These are phyloP conservation scores for Drosophila kurseongensis DNA, from an alignment of 1,140 invertebrate genomes.

Conservation along the genomic window DNA sequence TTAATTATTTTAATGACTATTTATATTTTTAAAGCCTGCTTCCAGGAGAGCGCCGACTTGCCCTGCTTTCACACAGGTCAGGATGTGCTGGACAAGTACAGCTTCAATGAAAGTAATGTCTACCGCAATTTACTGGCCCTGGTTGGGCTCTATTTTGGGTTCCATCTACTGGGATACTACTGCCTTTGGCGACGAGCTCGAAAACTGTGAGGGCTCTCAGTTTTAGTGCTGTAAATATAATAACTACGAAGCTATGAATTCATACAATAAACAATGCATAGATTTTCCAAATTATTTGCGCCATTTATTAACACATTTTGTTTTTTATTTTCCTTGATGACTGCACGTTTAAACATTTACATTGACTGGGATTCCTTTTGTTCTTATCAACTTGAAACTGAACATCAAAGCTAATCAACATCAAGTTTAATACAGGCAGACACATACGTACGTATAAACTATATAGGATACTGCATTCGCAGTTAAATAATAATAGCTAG, in stretches of 20 bases:
- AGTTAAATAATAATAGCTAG: constrained; percentile 47
- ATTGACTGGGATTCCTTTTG: constrained; percentile 21
- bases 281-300: constrained; percentile 36
- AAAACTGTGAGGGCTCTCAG: constrained; percentile 85
- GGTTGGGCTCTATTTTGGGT: constrained; percentile 87
- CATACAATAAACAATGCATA: constrained; percentile 31
- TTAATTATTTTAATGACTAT: no score
- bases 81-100: constrained; percentile 90
- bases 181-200: constrained; percentile 88
- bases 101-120: constrained; percentile 89
- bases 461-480: constrained; percentile 36
- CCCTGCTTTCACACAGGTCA: constrained; percentile 90
- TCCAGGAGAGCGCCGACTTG: constrained; percentile 85
- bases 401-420: constrained; percentile 75
- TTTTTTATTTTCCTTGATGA: constrained; percentile 24
- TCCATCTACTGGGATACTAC: constrained; percentile 89
- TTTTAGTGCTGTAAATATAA: constrained; percentile 39
- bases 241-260: constrained; percentile 14
- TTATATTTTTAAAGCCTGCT: constrained; percentile 86
- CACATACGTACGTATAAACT: constrained; percentile 22
- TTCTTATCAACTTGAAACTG: constrained; percentile 37
- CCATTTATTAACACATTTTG: constrained; percentile 46
- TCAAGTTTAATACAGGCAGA: constrained; percentile 27
- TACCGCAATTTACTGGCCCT: constrained; percentile 88
- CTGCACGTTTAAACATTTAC: constrained; percentile 27